Evolutionary conservation across 2,888 invertebrate species (phyloP).

Genomic region (Caenorhabditis wallacei): DNA sequence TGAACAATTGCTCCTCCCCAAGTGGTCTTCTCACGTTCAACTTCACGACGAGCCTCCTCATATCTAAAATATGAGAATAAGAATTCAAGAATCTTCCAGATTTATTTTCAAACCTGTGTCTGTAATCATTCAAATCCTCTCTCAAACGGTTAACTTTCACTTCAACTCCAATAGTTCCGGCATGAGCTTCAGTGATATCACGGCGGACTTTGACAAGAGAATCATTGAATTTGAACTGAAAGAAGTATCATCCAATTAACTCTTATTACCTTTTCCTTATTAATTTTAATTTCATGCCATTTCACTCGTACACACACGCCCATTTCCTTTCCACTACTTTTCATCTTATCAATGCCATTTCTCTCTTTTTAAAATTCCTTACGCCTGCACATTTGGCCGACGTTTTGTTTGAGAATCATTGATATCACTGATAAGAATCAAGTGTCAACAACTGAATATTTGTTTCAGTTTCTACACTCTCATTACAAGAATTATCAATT

Average conservation of each 20-base stretch:
- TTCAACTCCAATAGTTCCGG: constrained; percentile 56
- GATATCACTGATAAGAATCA: constrained; percentile 44
- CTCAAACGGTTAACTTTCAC: constrained; percentile 59
- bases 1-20: constrained; percentile 66
- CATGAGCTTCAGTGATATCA: constrained; percentile 48
- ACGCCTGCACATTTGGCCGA: constrained; percentile 36
- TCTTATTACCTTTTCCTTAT: neutral
- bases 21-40: constrained; percentile 60
- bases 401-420: constrained; percentile 54
- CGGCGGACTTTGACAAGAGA: constrained; percentile 43
- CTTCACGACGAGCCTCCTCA: constrained; percentile 65
- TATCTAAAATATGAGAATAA: constrained; percentile 43
- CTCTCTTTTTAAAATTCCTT: constrained; percentile 39
- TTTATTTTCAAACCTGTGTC: constrained; percentile 41
- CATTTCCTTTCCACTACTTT: constrained; percentile 23
- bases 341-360: constrained; percentile 55
- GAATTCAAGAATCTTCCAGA: too few species aligned
- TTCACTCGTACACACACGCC: constrained; percentile 5
- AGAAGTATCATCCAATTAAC: neutral
- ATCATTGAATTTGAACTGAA: constrained; percentile 64
- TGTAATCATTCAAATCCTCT: constrained; percentile 63
- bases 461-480: constrained; percentile 28
- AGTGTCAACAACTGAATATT: constrained; percentile 36
- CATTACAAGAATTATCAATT: neutral
- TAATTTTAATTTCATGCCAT: too few species aligned